These are phyloP conservation scores for Acleris holmiana DNA, from an alignment of 2,888 invertebrate species.

Conservation along the genomic window DNA sequence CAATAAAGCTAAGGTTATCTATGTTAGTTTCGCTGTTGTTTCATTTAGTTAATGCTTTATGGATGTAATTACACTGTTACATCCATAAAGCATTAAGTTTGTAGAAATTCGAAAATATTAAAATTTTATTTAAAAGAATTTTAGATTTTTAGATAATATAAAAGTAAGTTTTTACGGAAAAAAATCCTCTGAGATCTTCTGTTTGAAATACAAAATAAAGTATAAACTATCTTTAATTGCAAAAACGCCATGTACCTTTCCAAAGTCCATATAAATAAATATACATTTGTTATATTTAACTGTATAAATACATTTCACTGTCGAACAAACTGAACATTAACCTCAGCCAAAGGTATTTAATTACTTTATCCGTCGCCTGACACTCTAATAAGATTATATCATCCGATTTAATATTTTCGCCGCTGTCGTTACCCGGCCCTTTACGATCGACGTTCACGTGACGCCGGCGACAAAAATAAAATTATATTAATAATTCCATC, in stretches of 20 bases:
- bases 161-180: no score
- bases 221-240: no score
- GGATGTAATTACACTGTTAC: neutral
- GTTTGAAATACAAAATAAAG: no score
- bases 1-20: constrained; percentile 28
- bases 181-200: no score
- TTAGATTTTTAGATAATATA: no score
- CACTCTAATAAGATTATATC: constrained; percentile 29
- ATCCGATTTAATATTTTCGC: constrained; percentile 35
- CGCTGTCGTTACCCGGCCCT: neutral
- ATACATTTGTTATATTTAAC: no score
- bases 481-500: no score
- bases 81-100: no score
- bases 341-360: constrained; percentile 13
- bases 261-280: no score
- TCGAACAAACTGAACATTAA: neutral
- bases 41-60: constrained; percentile 31
- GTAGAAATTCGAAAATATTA: neutral
- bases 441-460: constrained; percentile 1
- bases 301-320: neutral
- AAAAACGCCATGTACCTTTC: no score
- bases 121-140: no score
- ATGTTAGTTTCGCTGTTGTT: constrained; percentile 21
- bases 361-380: constrained; percentile 19
- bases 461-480: neutral